phyloP scores from a whole-genome alignment of 92 coral and sea anemone species.

The Parazoanthus darwini region DNA sequence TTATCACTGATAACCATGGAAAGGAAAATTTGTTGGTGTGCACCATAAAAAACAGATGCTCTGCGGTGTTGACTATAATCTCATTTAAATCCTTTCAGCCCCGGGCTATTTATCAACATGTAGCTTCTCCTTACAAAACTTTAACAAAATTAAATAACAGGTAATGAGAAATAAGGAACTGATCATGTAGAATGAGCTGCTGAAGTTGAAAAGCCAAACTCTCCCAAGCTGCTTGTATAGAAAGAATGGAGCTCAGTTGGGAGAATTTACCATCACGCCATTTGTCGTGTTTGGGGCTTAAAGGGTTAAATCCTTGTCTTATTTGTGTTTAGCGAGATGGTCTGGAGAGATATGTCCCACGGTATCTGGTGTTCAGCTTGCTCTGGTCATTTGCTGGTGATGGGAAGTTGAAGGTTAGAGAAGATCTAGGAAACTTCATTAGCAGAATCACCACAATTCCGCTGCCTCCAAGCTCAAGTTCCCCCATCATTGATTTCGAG shows the following conservation, averaged over 20 bases:
- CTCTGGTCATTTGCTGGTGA: conserved; percentile 99
- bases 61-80: neutral
- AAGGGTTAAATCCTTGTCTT: neutral
- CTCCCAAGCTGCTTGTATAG: too few species aligned
- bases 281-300: too few species aligned
- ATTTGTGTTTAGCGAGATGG: conserved; percentile 76
- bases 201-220: too few species aligned
- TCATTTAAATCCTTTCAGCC: neutral
- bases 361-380: conserved; percentile 77
- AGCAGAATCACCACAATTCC: conserved; percentile 92
- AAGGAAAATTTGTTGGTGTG: neutral
- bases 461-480: conserved; percentile 76
- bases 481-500: conserved; percentile 93
- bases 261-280: too few species aligned
- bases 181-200: too few species aligned
- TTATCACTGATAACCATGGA: too few species aligned
- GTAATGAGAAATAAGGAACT: too few species aligned
- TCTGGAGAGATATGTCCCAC: conserved; percentile 90
- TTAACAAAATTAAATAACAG: too few species aligned
- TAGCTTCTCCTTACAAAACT: too few species aligned
- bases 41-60: neutral
- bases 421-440: conserved; percentile 86
- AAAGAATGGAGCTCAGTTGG: too few species aligned
- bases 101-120: too few species aligned
- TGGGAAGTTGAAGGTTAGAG: conserved; percentile 87